Base-by-base conservation (phyloP, 2,888 invertebrate genomes). In the Mythimna ferrago region DNA sequence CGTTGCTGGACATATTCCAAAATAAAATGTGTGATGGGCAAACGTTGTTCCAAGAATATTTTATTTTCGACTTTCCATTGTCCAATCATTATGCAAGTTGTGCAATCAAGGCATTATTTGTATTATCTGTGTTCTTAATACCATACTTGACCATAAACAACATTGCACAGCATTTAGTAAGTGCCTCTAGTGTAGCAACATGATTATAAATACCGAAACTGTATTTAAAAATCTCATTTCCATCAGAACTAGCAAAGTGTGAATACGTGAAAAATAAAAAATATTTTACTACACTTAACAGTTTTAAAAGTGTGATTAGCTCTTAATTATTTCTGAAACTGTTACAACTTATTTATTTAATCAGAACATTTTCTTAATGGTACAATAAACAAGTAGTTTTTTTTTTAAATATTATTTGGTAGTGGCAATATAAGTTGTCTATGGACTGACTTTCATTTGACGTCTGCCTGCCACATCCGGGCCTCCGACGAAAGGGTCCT, bases 401-500 rank as follows among this genome's bases (percentile, higher is more conserved):
- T 69, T n/a, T 44, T 32, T 26, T 2, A 7, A 44, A 57, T 35
- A 32, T 53, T 41, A 66, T 56, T 71, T 63, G 9, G 6, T 60
- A 10, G 26, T 92, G 87, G 92, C 89, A 82, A 80, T 82, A 44
- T 78, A 67, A 69, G 35, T 90, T 91, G 88, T 94, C 92, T 93
- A 92, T 93, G 91, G 80, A 78, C 68, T 79, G 77, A 83, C 89
- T 85, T 73, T 87, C 70, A 85, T 87, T 87, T 92, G 92, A 91
- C 89, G 73, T 79, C 78, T 87, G 86, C 81, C 88, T 90, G 90
- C 90, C 89, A 93, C 90, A 94, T 96, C 95, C 95, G 95, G 93
- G 89, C 89, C 84, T 88, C 89, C 88, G 82, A 89, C 88, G 67
- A 83, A 85, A 76, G 71, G 91, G 94, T 96, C 96, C 98, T 98